Evolutionary conservation across 2,113 vertebrate species (phyloP).

Genomic region (Ptilorrhoa leucosticta): DNA sequence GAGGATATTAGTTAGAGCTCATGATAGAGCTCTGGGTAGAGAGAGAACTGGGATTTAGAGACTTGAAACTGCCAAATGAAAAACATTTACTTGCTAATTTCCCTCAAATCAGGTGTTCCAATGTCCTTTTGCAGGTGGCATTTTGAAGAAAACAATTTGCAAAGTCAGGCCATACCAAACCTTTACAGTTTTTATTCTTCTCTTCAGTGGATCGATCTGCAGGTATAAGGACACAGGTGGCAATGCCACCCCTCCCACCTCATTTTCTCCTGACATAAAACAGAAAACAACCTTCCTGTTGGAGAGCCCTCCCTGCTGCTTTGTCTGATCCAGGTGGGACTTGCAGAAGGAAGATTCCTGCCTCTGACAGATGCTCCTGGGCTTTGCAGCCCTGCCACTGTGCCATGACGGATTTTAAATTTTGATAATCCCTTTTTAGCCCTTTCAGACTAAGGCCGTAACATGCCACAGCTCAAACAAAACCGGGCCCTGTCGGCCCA

Average conservation of each 20-base stretch:
- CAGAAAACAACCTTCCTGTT: neutral
- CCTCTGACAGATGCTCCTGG: neutral
- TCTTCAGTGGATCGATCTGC: accelerated
- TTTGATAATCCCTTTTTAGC: slow-evolving; percentile 59
- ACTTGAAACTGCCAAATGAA: neutral
- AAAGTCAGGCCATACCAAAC: neutral
- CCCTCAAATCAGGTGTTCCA: neutral
- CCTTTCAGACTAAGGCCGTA: slow-evolving; percentile 5
- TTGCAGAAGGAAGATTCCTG: neutral
- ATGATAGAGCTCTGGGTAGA: neutral
- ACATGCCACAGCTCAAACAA: slow-evolving; percentile 49
- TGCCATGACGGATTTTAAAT: slow-evolving; percentile 36
- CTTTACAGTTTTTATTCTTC: accelerated
- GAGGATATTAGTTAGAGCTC: neutral
- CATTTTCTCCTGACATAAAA: neutral
- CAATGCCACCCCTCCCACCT: neutral
- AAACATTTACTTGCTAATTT: neutral
- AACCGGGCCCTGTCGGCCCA: slow-evolving; percentile 52
- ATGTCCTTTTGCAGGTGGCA: neutral
- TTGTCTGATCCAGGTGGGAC: neutral
- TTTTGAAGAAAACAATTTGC: neutral
- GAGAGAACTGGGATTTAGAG: neutral
- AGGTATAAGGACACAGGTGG: neutral
- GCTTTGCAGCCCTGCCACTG: neutral
- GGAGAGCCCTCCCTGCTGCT: neutral